Percentiles rank a stretch among this genome's conserved stretches.
These are phyloP conservation scores for Euspilapteryx auroguttella DNA, from an alignment of 2,888 invertebrate genomes.

Conservation along the genomic window DNA sequence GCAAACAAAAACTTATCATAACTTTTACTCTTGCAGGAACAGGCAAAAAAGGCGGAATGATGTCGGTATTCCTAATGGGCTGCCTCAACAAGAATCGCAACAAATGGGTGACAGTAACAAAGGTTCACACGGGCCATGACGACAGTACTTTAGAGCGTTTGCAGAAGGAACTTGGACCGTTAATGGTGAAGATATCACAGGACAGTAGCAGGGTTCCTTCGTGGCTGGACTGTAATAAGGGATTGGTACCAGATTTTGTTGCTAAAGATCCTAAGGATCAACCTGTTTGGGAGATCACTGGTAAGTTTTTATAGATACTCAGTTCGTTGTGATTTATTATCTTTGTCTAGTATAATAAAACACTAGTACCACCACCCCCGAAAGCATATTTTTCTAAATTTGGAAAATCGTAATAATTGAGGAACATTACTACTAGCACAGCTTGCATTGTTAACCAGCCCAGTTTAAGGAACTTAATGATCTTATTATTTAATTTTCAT, in stretches of 20 bases:
- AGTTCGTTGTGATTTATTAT: too few species aligned
- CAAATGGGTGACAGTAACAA: slow-evolving; percentile 89
- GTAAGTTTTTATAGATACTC: too few species aligned
- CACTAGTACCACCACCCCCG: too few species aligned
- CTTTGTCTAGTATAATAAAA: too few species aligned
- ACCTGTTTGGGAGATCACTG: slow-evolving; percentile 95
- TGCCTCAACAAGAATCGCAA: slow-evolving; percentile 69
- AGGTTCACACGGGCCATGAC: slow-evolving; percentile 87
- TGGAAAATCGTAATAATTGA: too few species aligned
- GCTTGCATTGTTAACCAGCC: too few species aligned
- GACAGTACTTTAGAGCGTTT: slow-evolving; percentile 80
- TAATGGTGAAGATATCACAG: slow-evolving; percentile 81
- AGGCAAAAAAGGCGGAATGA: slow-evolving; percentile 87
- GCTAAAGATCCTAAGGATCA: slow-evolving; percentile 80
- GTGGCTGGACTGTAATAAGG: slow-evolving; percentile 83
- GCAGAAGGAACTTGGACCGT: slow-evolving; percentile 60
- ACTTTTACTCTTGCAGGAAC: slow-evolving; percentile 55
- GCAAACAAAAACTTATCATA: too few species aligned
- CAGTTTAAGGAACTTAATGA: too few species aligned
- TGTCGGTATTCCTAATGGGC: slow-evolving; percentile 95
- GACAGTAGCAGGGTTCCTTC: slow-evolving; percentile 70
- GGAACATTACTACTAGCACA: too few species aligned
- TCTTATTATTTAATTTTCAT: too few species aligned
- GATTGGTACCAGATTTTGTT: slow-evolving; percentile 88
- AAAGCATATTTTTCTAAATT: too few species aligned